These are phyloP conservation scores for Coracopsis vasa DNA, from an alignment of 2,113 vertebrate genomes.

Conservation along the genomic window DNA sequence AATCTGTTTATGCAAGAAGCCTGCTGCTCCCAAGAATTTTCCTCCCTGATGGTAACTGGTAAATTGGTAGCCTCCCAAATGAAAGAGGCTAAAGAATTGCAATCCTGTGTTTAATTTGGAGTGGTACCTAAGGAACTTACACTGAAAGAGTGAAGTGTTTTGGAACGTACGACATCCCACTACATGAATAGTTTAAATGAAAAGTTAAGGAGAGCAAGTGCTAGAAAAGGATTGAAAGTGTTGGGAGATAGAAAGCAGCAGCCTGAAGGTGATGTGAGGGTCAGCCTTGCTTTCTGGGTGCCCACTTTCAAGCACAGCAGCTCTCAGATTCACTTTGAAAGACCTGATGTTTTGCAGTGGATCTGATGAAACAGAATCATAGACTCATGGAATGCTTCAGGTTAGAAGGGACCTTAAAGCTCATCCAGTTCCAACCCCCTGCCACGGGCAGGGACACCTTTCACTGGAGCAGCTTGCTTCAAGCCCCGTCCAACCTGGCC, in stretches of 20 bases:
- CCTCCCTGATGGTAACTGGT: background rate
- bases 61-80: background rate
- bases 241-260: background rate
- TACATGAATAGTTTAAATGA: background rate
- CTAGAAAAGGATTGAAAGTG: background rate
- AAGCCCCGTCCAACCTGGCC: background rate
- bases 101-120: background rate
- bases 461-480: background rate
- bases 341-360: background rate
- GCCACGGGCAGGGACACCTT: background rate
- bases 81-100: background rate
- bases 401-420: background rate
- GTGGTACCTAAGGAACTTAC: background rate
- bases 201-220: background rate
- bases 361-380: background rate
- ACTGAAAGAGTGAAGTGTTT: background rate
- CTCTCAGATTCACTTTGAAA: background rate
- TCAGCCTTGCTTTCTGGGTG: background rate
- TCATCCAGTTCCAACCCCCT: background rate
- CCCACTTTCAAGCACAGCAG: background rate
- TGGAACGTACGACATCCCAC: background rate
- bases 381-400: background rate
- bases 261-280: background rate
- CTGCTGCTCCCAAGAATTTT: background rate
- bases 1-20: background rate